phyloP scores from a whole-genome alignment of 2,113 vertebrate species.

The Rhinopomastus cyanomelas region DNA sequence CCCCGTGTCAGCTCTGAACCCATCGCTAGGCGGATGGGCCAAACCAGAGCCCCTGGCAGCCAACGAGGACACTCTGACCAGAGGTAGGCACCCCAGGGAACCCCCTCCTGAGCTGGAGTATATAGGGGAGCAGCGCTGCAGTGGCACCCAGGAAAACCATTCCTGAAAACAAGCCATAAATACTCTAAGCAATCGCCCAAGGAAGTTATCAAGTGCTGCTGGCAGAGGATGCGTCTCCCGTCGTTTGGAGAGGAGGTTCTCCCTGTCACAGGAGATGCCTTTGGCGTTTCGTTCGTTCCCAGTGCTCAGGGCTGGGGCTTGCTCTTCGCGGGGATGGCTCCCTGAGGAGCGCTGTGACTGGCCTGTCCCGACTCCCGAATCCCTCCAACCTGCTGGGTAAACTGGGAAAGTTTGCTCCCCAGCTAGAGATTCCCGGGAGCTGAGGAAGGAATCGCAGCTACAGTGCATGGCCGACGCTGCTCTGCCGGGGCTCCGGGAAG shows the following conservation, averaged over 20 bases:
- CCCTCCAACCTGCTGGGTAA: background rate
- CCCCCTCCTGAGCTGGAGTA: too few relatives aligned
- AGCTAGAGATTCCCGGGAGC: background rate
- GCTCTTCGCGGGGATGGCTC: background rate
- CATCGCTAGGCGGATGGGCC: background rate
- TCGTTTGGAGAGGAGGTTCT: background rate
- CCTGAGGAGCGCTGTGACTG: background rate
- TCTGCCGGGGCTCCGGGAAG: background rate
- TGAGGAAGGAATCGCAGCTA: background rate
- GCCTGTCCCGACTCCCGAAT: background rate
- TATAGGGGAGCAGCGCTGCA: background rate
- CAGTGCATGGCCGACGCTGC: background rate
- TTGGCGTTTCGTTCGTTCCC: background rate
- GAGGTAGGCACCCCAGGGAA: background rate
- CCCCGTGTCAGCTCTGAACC: background rate
- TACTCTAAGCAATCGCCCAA: background rate
- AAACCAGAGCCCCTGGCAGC: background rate
- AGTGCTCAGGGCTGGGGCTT: background rate
- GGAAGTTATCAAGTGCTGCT: background rate
- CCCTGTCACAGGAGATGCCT: background rate
- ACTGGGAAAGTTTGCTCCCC: background rate
- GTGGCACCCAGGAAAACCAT: background rate
- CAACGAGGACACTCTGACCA: background rate
- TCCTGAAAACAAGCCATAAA: background rate
- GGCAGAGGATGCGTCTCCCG: fast-evolving